Percentiles rank a stretch among this genome's conserved stretches.
Conservation (phyloP, 2,888 invertebrate genomes). For the Selenia dentaria region DNA sequence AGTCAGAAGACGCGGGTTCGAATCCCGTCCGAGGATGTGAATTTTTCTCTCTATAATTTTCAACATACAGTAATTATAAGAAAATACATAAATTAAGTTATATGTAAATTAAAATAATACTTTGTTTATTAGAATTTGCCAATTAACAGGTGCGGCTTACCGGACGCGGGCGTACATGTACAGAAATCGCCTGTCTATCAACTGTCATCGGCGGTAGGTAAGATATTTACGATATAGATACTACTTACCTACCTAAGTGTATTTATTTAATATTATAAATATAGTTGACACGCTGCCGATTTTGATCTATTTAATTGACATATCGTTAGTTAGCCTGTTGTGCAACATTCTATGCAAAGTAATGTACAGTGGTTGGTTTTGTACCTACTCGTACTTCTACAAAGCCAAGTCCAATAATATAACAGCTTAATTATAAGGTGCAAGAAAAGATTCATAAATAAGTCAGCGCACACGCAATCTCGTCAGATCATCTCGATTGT, state of each 20-base stretch:
- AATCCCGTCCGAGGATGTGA: no score
- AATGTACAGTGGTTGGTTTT: no score
- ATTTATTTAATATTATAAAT: not conserved
- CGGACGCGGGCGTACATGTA: no score
- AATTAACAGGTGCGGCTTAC: no score
- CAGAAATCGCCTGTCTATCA: not conserved
- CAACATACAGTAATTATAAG: no score
- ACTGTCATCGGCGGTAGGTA: not conserved
- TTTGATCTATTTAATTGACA: not conserved
- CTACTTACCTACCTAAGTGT: not conserved
- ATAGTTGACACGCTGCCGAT: not conserved
- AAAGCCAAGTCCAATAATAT: no score
- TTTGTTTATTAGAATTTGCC: no score
- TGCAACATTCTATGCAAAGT: not conserved
- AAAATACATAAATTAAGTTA: no score
- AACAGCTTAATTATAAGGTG: conserved; percentile 34
- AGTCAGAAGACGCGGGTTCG: no score
- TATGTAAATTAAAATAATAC: no score
- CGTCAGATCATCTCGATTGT: conserved; percentile 41
- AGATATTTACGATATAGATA: not conserved
- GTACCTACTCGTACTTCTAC: no score
- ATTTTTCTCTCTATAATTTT: no score
- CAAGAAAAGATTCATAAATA: conserved; percentile 51
- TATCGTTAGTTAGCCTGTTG: not conserved
- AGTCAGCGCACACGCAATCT: conserved; percentile 49